A percentile compares a stretch with the other conserved stretches of the same genome.
Evolutionary conservation across 2,888 invertebrate genomes (phyloP).

Genomic region (Seira sanloemensis): DNA sequence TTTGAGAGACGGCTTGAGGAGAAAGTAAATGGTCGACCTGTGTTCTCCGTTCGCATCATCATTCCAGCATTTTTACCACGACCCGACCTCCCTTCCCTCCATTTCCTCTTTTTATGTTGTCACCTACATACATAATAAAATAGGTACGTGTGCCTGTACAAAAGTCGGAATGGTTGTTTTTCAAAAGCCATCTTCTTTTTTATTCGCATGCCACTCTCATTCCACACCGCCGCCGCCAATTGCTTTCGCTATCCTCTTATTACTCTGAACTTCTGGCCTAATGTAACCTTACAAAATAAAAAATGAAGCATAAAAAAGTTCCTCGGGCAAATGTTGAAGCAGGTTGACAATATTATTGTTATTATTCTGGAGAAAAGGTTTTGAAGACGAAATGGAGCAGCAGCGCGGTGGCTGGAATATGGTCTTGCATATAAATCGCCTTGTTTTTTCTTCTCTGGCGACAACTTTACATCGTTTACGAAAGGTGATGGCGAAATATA

Average conservation of each 20-base stretch:
- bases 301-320: not conserved
- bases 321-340: not conserved
- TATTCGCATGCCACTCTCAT: not conserved
- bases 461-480: too few species aligned
- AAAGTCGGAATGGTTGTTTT: not conserved
- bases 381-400: not conserved
- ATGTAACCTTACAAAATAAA: not conserved
- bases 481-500: too few species aligned
- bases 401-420: constrained; percentile 9
- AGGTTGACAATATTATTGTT: constrained; percentile 56
- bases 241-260: not conserved
- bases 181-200: not conserved
- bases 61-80: not conserved
- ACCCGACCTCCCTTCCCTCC: constrained; percentile 37
- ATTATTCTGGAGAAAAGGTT: constrained; percentile 36
- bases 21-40: constrained; percentile 32
- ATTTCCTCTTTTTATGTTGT: constrained; percentile 56
- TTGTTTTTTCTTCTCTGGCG: constrained; percentile 31
- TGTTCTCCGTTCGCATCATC: not conserved
- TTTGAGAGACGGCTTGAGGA: not conserved
- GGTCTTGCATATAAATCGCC: constrained; percentile 55
- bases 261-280: not conserved
- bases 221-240: not conserved
- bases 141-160: constrained; percentile 36
- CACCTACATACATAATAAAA: constrained; percentile 61